A percentile compares a stretch with the other conserved stretches of the same genome.
Evolutionary conservation across 2,797 vertebrate genomes (phyloP).

Genomic region (Chiroxiphia lanceolata): DNA sequence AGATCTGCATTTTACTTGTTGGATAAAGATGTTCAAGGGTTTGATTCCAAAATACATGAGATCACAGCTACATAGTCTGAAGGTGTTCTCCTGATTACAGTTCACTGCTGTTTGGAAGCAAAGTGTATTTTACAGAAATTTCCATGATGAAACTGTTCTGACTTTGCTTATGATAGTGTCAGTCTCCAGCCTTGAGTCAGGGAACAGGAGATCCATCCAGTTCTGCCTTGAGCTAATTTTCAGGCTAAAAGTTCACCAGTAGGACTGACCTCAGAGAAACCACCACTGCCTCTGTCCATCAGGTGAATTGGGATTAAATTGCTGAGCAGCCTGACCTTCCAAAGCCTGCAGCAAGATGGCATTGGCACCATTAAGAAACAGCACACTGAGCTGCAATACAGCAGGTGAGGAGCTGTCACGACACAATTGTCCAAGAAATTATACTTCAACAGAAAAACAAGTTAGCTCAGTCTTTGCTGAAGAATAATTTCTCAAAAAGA

Average conservation of each 20-base stretch:
- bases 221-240: background rate
- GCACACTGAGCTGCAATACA: background rate
- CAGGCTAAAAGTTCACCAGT: background rate
- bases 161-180: background rate
- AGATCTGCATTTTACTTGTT: background rate
- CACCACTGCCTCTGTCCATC: background rate
- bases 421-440: background rate
- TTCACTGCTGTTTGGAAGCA: background rate
- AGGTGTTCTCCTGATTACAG: background rate
- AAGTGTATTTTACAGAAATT: background rate
- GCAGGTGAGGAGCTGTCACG: background rate
- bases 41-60: background rate
- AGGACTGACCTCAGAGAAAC: background rate
- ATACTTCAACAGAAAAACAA: background rate
- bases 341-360: conserved; percentile 37
- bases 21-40: background rate
- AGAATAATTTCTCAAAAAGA: background rate
- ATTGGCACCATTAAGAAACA: background rate
- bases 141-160: background rate
- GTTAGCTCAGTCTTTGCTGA: background rate
- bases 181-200: background rate
- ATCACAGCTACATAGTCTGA: background rate
- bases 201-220: background rate
- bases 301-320: background rate
- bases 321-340: conserved; percentile 18